Conservation (phyloP, 1,140 invertebrate species). For the Drosophila carrolli region DNA sequence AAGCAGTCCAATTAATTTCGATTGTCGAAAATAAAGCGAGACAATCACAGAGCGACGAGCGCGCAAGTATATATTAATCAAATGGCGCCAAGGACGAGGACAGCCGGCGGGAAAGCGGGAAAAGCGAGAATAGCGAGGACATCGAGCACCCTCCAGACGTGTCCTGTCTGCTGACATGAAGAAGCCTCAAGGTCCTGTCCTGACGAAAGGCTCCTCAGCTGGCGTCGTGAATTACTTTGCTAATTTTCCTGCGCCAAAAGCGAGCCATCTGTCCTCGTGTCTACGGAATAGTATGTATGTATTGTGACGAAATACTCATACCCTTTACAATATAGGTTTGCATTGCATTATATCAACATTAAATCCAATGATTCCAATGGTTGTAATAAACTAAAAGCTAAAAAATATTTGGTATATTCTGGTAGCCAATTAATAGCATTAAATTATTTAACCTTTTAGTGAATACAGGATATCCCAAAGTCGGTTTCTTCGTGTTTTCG, state of each 20-base stretch:
- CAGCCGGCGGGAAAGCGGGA: constrained; percentile 5
- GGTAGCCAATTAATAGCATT: too few relatives aligned
- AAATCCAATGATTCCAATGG: too few relatives aligned
- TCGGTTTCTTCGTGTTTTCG: not conserved
- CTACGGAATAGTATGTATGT: constrained; percentile 14
- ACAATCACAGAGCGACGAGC: constrained; percentile 37
- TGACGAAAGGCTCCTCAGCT: constrained; percentile 32
- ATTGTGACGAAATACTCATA: not conserved
- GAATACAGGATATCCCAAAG: not conserved
- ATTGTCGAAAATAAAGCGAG: constrained; percentile 62
- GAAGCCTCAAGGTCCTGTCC: constrained; percentile 43
- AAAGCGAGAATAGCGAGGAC: constrained; percentile 6
- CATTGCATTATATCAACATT: not conserved
- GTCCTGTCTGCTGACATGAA: constrained; percentile 37
- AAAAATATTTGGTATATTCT: too few relatives aligned
- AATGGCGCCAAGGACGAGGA: constrained; percentile 49
- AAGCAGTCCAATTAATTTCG: constrained; percentile 63
- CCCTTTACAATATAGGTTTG: not conserved
- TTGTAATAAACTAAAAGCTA: too few relatives aligned
- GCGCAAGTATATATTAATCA: constrained; percentile 60
- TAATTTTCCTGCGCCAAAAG: constrained; percentile 57
- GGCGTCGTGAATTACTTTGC: constrained; percentile 63
- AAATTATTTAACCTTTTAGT: not conserved
- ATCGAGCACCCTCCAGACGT: constrained; percentile 26
- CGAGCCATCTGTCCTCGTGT: constrained; percentile 27